Conservation (phyloP, 2,888 invertebrate species). For the Idaea straminata region DNA sequence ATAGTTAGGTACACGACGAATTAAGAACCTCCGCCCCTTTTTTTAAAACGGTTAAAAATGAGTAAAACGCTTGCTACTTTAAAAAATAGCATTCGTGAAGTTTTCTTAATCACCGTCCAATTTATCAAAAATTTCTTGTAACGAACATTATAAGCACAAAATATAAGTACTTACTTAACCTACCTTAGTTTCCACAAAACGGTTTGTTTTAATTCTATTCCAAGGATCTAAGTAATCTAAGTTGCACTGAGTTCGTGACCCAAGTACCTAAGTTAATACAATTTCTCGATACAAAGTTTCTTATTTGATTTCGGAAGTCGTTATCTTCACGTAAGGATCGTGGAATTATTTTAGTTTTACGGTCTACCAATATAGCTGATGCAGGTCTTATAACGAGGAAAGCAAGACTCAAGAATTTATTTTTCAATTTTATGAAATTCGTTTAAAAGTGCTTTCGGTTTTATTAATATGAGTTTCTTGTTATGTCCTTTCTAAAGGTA, state of each 20-base stretch:
- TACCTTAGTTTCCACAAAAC: not conserved
- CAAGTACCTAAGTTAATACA: not conserved
- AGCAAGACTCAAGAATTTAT: not conserved
- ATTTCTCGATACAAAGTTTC: not conserved
- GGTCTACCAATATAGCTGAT: not conserved
- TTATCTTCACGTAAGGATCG: not conserved
- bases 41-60: too few species aligned
- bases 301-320: not conserved
- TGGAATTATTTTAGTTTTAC: not conserved
- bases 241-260: not conserved
- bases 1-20: too few species aligned
- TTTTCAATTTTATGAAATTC: too few species aligned
- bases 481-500: too few species aligned
- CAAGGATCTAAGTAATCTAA: slow-evolving; percentile 1
- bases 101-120: too few species aligned
- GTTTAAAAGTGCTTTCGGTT: not conserved
- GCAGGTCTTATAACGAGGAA: not conserved
- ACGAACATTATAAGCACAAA: not conserved
- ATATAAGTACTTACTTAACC: not conserved
- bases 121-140: too few species aligned
- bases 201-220: not conserved
- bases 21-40: too few species aligned
- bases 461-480: too few species aligned
- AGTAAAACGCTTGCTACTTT: too few species aligned
- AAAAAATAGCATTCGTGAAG: too few species aligned